phyloP scores from a whole-genome alignment of 1,140 invertebrate genomes.

The Eubasilissa regina region DNA sequence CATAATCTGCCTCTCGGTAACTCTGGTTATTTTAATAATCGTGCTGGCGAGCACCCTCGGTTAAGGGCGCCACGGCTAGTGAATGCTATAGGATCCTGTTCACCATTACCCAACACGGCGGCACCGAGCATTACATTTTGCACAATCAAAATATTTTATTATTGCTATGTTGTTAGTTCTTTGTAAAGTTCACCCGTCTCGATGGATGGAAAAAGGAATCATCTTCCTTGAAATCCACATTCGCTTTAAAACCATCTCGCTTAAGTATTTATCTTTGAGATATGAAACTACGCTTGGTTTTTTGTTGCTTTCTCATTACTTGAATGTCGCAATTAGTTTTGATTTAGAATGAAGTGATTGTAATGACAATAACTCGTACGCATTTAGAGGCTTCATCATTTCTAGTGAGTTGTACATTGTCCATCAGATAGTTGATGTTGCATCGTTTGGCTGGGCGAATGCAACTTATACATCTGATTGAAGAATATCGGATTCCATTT shows the following conservation, averaged over 20 bases:
- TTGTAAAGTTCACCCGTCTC: constrained; percentile 52
- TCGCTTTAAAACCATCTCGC: constrained; percentile 35
- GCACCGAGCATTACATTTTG: constrained; percentile 45
- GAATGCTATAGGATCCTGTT: constrained; percentile 46
- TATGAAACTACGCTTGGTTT: constrained; percentile 5
- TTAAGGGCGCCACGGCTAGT: constrained; percentile 57
- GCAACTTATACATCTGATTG: neutral
- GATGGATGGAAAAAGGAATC: neutral
- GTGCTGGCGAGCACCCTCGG: constrained; percentile 73
- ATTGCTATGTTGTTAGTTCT: constrained; percentile 38
- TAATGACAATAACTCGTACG: constrained; percentile 48
- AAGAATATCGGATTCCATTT: too few species aligned
- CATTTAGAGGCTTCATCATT: constrained; percentile 40
- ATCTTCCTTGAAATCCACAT: constrained; percentile 15
- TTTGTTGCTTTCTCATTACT: constrained; percentile 12
- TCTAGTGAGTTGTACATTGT: neutral
- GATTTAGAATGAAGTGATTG: constrained; percentile 43
- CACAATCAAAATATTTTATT: constrained; percentile 47
- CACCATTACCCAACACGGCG: constrained; percentile 7
- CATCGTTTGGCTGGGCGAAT: constrained; percentile 42
- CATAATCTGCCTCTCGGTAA: constrained; percentile 84
- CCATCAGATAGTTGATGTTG: neutral
- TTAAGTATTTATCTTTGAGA: constrained; percentile 14
- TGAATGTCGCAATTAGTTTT: constrained; percentile 32
- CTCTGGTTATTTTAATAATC: constrained; percentile 83